Evolutionary conservation across 2,797 vertebrate species (phyloP).

Genomic region (Sebastolobus altivelis): DNA sequence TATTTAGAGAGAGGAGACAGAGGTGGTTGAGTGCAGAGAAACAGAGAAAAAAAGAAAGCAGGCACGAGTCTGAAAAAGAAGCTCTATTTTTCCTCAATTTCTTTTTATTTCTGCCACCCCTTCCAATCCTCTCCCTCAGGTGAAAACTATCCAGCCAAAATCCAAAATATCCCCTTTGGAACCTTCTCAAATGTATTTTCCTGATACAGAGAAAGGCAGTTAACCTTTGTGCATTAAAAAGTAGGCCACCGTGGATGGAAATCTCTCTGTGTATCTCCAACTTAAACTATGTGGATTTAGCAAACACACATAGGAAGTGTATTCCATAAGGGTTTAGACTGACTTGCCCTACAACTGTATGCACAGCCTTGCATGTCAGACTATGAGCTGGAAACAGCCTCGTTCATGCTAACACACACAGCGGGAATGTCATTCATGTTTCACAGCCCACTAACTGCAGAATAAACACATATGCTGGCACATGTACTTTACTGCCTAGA

Average conservation of each 20-base stretch:
- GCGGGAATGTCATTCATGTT: constrained; percentile 34
- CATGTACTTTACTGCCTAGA: not conserved
- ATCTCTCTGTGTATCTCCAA: not conserved
- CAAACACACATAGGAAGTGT: constrained; percentile 20
- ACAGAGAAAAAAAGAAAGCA: not conserved
- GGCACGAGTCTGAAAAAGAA: not conserved
- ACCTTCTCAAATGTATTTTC: not conserved
- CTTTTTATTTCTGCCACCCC: not conserved
- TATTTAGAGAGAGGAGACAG: constrained; percentile 10
- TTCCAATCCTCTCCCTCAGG: not conserved
- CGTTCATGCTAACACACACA: constrained; percentile 13
- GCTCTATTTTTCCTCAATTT: not conserved
- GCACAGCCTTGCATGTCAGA: constrained; percentile 18
- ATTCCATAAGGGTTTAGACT: not conserved
- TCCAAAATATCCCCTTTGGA: not conserved
- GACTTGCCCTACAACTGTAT: not conserved
- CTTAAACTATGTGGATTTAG: constrained; percentile 4
- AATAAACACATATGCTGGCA: constrained; percentile 48
- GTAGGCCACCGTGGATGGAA: not conserved
- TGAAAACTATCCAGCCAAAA: constrained; percentile 3
- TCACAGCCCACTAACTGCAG: constrained; percentile 43
- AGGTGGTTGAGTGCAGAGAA: not conserved
- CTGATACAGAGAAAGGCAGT: not conserved
- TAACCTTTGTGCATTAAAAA: not conserved
- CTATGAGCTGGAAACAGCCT: constrained; percentile 9